phyloP scores from a whole-genome alignment of 2,113 vertebrate genomes.

The Catharus fuscescens region DNA sequence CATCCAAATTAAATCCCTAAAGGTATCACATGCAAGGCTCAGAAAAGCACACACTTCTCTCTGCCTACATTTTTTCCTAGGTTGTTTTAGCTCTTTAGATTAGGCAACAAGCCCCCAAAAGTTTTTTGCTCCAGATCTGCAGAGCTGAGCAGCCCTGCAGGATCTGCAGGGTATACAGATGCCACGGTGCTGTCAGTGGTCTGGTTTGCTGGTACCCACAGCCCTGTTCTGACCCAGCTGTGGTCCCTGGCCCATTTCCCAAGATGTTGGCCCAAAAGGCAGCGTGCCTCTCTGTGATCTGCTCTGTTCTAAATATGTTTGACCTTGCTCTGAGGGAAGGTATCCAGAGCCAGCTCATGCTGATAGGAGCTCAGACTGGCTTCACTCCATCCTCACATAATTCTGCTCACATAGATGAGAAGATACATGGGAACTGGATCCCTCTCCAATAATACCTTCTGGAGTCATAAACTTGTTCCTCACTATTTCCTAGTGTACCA shows the following conservation, averaged over 20 bases:
- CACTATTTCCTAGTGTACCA: not conserved
- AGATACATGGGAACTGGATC: not conserved
- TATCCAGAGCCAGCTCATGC: not conserved
- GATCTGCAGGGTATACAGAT: not conserved
- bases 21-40: not conserved
- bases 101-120: not conserved
- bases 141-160: not conserved
- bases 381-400: not conserved
- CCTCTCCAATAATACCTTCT: not conserved
- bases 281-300: slow-evolving; percentile 6
- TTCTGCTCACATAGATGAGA: not conserved
- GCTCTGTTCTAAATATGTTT: not conserved
- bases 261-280: not conserved
- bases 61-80: not conserved
- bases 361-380: not conserved
- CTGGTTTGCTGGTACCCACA: not conserved
- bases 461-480: not conserved
- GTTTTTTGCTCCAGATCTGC: not conserved
- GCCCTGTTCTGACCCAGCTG: not conserved
- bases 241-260: not conserved
- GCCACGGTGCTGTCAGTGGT: not conserved
- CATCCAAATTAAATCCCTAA: not conserved
- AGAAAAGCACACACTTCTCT: not conserved
- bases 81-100: not conserved
- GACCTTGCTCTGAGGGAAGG: not conserved